phyloP scores from a whole-genome alignment of 2,113 vertebrate species.

The cat (Felis catus) region DNA sequence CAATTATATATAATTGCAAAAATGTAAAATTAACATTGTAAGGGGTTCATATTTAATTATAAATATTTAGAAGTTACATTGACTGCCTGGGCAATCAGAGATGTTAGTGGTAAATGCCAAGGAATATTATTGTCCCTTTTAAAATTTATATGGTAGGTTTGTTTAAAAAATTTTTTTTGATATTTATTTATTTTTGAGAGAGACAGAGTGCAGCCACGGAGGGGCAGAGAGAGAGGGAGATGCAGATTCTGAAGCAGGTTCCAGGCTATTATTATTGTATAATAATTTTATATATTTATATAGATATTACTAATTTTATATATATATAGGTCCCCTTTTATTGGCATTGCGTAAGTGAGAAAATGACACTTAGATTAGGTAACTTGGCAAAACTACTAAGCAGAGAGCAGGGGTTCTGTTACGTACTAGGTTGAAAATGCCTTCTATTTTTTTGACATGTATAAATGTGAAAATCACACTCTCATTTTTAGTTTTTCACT shows the following conservation, averaged over 20 bases:
- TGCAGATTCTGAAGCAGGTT: no score
- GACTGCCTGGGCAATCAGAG: neutral
- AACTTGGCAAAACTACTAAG: neutral
- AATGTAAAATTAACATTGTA: neutral
- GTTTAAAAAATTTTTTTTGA: no score
- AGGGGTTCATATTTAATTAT: neutral
- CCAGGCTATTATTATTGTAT: no score
- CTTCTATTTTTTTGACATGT: neutral
- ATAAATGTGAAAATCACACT: neutral
- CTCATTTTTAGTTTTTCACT: neutral
- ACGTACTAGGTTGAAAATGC: neutral
- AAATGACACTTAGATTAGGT: neutral
- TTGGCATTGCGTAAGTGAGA: neutral
- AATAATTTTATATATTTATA: no score
- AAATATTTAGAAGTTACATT: neutral
- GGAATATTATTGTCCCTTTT: neutral
- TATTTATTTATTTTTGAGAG: no score
- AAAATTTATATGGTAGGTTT: neutral
- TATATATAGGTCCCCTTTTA: neutral
- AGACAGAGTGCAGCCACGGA: no score
- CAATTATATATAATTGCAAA: neutral
- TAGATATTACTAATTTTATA: no score
- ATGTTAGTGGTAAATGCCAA: neutral
- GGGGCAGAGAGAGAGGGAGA: no score
- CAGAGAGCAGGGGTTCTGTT: neutral